Percentiles rank a stretch among this genome's conserved stretches.
phyloP scores from a whole-genome alignment of 2,113 vertebrate genomes.

The human (Homo sapiens) region DNA sequence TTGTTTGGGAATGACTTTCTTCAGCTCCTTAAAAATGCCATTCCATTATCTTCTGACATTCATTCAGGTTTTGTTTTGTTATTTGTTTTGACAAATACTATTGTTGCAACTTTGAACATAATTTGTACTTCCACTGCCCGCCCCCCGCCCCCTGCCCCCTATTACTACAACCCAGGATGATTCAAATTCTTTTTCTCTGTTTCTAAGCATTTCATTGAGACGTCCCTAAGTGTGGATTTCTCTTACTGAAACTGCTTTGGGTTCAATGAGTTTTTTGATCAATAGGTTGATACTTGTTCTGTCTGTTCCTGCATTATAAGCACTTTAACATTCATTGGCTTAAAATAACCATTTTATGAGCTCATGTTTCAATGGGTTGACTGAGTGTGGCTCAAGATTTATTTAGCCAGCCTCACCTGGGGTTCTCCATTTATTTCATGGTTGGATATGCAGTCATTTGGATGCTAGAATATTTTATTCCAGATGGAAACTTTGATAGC shows the following conservation, averaged over 20 bases:
- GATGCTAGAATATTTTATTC: background rate
- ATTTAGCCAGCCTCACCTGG: background rate
- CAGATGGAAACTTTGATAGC: background rate
- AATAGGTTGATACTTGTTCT: background rate
- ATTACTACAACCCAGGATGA: too few species aligned
- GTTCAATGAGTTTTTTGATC: background rate
- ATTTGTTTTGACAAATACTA: background rate
- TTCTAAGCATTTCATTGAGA: background rate
- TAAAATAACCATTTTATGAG: background rate
- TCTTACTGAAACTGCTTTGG: background rate
- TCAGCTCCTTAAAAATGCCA: background rate
- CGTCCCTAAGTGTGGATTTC: background rate
- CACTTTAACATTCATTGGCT: background rate
- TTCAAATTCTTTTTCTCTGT: background rate
- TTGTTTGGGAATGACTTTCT: background rate
- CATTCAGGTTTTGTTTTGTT: background rate
- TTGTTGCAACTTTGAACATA: background rate
- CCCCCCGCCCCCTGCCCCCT: too few species aligned
- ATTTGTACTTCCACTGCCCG: background rate
- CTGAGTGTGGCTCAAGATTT: background rate
- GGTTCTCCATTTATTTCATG: background rate
- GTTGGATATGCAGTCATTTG: background rate
- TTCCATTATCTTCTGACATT: background rate
- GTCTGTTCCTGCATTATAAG: background rate
- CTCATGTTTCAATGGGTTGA: background rate